Conservation (phyloP, 2,797 vertebrate genomes). For the Xiphophorus birchmanni region DNA sequence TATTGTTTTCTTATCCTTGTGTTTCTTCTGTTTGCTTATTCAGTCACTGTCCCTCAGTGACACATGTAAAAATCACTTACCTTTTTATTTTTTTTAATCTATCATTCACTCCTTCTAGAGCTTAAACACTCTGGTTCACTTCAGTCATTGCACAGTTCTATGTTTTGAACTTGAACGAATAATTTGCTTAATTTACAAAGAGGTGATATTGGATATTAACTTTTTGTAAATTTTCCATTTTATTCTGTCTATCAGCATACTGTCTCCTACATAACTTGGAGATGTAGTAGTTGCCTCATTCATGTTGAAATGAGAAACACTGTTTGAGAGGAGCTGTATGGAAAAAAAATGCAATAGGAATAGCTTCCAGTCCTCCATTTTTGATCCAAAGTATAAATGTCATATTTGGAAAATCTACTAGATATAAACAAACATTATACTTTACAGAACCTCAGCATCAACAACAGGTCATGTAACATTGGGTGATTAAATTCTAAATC, state of each 20-base stretch:
- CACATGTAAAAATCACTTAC: not conserved
- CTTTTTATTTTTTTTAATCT: not conserved
- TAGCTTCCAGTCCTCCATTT: not conserved
- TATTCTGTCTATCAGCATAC: not conserved
- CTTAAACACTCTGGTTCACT: not conserved
- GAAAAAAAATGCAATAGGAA: not conserved
- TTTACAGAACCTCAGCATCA: not conserved
- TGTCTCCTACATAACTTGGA: not conserved
- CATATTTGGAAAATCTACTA: not conserved
- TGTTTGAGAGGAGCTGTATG: not conserved
- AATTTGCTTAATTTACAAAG: not conserved
- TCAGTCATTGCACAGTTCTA: not conserved
- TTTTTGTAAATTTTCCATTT: not conserved
- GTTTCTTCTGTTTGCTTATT: not conserved
- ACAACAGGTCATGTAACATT: not conserved
- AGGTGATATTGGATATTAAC: not conserved
- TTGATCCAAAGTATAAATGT: not conserved
- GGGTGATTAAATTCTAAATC: not conserved
- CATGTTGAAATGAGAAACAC: not conserved
- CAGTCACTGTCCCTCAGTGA: not conserved
- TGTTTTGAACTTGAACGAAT: not conserved
- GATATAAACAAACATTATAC: not conserved
- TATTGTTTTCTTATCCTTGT: not conserved
- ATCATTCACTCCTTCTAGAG: not conserved
- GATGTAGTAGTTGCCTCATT: no score